phyloP scores from a whole-genome alignment of 2,113 vertebrate species.

The Hyperoodon ampullatus region DNA sequence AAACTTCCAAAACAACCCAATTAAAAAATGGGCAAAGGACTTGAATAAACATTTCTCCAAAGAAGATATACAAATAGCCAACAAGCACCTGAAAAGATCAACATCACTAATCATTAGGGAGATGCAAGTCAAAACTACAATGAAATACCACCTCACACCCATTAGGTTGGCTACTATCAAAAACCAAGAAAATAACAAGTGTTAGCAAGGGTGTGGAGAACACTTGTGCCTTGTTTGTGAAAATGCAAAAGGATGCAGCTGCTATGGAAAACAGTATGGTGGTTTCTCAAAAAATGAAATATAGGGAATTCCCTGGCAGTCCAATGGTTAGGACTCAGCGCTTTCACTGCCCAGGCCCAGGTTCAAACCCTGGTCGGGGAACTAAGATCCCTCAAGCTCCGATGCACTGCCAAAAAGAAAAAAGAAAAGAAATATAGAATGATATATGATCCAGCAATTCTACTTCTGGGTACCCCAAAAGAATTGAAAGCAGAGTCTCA shows the following conservation, averaged over 20 bases:
- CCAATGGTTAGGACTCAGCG: no score
- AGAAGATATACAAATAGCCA: no score
- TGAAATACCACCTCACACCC: neutral
- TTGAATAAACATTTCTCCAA: no score
- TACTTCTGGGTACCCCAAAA: no score
- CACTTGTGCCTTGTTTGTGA: neutral
- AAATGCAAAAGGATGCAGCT: neutral
- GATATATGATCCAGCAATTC: no score
- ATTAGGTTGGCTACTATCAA: neutral
- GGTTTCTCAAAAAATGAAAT: neutral
- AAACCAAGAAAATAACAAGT: neutral
- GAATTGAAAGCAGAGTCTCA: neutral
- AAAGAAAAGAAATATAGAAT: no score
- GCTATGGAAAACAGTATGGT: neutral
- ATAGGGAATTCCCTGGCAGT: neutral
- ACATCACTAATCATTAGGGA: neutral
- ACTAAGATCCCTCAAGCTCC: no score
- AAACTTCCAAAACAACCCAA: neutral
- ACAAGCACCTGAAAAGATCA: no score
- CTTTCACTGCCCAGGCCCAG: no score
- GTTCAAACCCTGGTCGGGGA: no score
- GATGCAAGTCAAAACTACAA: neutral
- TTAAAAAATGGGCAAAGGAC: neutral
- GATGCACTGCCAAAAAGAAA: neutral
- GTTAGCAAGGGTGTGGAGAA: neutral